Evolutionary conservation across 2,797 vertebrate genomes (phyloP), one percentile per base, ranked within the genome.

Genomic region (Australoheros facetus): DNA sequence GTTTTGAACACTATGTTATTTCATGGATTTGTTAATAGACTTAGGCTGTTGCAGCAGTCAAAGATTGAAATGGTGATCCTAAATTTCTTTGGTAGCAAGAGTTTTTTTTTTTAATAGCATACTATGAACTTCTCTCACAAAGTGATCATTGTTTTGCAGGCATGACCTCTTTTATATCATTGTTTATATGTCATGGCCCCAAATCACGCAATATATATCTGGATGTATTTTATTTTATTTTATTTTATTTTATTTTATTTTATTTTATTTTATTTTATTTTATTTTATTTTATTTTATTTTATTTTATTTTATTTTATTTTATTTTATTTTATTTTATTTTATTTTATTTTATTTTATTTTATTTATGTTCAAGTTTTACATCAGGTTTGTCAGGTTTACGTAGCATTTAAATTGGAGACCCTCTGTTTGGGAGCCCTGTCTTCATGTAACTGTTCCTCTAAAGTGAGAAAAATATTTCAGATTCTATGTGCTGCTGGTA

Each of bases 211-310:
- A 28, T 30, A 30, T 48, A n/a, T 28, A 66, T 23, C 17, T 12
- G 23, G 48, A 11, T 23, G 62, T 9, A 12, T 1, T 3, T 0
- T 39, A 3, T 7, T 42, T 53, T 10, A 48, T 48, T 1, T 3
- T 48, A 37, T 10, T 37, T 37, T 37, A 3, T 64, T 3, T 0
- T 39, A 3, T 4, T 42, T 53, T 5, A 48, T 3, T 28, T 28
- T 48, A 37, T 10, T 37, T 37, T 37, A 3, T 64, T 0, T 42
- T 39, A 3, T 4, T 3, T 0, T 39, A 3, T 4, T 42, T 53
- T 5, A 48, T 3, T 28, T 28, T 48, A 37, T 10, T 37, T 37
- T 37, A 3, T 64, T 0, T 42, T 9, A 12, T 1, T 3, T 0
- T 39, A 3, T 7, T 42, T 53, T 10, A 48, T 48, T 1, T 3